phyloP scores from a whole-genome alignment of 64 coral and sea anemone genomes.

The Stylophora pistillata region DNA sequence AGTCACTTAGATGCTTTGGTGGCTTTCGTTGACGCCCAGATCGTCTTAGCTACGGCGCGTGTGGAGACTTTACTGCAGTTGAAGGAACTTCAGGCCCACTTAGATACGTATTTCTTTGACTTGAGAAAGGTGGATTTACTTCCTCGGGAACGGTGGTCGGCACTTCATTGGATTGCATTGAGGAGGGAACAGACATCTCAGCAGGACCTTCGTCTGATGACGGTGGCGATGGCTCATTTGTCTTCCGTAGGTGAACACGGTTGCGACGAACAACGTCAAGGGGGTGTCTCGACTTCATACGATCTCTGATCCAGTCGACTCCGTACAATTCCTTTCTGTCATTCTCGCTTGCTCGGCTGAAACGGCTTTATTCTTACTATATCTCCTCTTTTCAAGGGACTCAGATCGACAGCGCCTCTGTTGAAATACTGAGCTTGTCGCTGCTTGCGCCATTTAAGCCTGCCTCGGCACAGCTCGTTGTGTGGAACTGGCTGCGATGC shows the following conservation, averaged over 20 bases:
- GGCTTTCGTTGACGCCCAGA: not conserved
- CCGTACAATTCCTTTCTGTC: too few species aligned
- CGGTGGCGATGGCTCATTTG: not conserved
- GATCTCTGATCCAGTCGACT: not conserved
- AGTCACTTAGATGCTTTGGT: not conserved
- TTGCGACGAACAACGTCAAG: not conserved
- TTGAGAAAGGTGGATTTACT: not conserved
- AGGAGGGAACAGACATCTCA: not conserved
- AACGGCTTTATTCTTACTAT: too few species aligned
- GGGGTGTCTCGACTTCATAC: not conserved
- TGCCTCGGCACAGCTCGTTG: not conserved
- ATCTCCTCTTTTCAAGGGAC: too few species aligned
- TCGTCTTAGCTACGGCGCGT: too few species aligned
- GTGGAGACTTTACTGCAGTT: not conserved
- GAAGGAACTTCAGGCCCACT: not conserved
- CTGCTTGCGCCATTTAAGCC: not conserved
- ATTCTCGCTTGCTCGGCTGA: too few species aligned
- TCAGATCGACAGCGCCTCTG: not conserved
- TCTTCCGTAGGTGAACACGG: not conserved
- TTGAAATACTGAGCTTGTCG: too few species aligned
- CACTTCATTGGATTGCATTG: not conserved
- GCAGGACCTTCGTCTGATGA: not conserved
- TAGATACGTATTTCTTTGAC: not conserved
- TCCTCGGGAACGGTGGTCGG: not conserved
- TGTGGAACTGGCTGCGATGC: not conserved